Base-by-base conservation (phyloP, 1,140 invertebrate genomes). In the Trichonephila clavipes region DNA sequence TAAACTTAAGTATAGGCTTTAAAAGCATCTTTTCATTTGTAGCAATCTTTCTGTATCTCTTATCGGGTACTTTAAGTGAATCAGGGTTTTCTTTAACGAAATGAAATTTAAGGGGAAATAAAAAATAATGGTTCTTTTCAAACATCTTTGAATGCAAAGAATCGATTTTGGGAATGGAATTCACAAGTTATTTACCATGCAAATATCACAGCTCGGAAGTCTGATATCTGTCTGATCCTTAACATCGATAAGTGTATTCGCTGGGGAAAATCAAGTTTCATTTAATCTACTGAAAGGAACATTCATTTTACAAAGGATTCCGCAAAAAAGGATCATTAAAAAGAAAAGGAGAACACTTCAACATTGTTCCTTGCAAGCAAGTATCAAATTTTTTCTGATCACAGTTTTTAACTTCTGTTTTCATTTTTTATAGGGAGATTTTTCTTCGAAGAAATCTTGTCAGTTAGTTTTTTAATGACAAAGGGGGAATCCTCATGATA, bases 391-490 rank as follows among this genome's bases (percentile, higher is more conserved):
- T 59, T 40, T 85, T 85, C 58, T 85, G 44, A 21, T 85, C 44
- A 24, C 14, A 44, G 5, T 44, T 85, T 85, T 85, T 85, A 58
- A 19, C 21, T 44, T 85, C 69, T 72, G 18, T 72, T 72, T 40
- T 40, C 34, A 24, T 72, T 72, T 24, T 24, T 72, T 72, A 59
- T 14, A 58, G n/a, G 82, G 19, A 85, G 18, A 10, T 16, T 3
- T 40, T 40, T 24, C n/a, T 85, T 85, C 12, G 5, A 85, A 58
- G 44, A 72, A 72, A 72, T 72, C 62, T 72, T 34, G 64, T 72
- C 62, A 72, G 58, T 89, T 72, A 89, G 34, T 40, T 89, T 69
- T 89, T 89, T 89, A 89, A 58, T 87, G 85, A 87, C 58, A 87
- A 64, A 24, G 59, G 34, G 19, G 19, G n/a, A 51, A 34, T 64